These are phyloP conservation scores for Coreoperca whiteheadi DNA, from an alignment of 2,113 vertebrate genomes.

Conservation along the genomic window DNA sequence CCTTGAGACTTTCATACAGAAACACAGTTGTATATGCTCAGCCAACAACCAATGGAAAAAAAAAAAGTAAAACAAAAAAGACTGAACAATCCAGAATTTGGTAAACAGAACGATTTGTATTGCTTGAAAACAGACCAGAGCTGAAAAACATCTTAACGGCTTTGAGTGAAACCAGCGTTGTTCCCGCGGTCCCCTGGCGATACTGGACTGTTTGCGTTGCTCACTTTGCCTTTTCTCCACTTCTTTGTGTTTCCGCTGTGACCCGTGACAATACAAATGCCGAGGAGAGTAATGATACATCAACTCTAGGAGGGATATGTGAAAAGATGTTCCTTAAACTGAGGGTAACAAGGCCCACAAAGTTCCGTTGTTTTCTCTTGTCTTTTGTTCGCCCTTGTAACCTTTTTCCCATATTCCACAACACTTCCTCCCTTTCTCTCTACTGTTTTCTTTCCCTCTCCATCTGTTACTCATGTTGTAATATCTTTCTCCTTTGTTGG, in stretches of 20 bases:
- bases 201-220: conserved; percentile 58
- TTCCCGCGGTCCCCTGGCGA: conserved; percentile 57
- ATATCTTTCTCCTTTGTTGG: conserved; percentile 32
- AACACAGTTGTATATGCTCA: conserved; percentile 59
- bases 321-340: conserved; percentile 46
- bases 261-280: conserved; percentile 59
- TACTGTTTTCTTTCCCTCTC: conserved; percentile 37
- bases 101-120: conserved; percentile 74
- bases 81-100: conserved; percentile 49
- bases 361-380: conserved; percentile 52
- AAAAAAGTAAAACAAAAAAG: conserved; percentile 18
- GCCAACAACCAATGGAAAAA: conserved; percentile 58
- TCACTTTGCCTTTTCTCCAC: conserved; percentile 52
- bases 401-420: conserved; percentile 51
- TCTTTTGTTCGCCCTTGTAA: conserved; percentile 51
- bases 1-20: conserved; percentile 62
- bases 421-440: conserved; percentile 5
- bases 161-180: conserved; percentile 76
- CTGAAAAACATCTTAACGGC: conserved; percentile 63
- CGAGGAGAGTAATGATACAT: conserved; percentile 50
- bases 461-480: conserved; percentile 50
- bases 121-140: conserved; percentile 69
- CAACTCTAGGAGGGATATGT: conserved; percentile 42
- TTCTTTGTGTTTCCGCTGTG: conserved; percentile 64
- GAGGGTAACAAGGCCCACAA: conserved; percentile 49